These are phyloP conservation scores for Sebastes cheni DNA, from an alignment of 2,797 vertebrate species.

Conservation along the genomic window DNA sequence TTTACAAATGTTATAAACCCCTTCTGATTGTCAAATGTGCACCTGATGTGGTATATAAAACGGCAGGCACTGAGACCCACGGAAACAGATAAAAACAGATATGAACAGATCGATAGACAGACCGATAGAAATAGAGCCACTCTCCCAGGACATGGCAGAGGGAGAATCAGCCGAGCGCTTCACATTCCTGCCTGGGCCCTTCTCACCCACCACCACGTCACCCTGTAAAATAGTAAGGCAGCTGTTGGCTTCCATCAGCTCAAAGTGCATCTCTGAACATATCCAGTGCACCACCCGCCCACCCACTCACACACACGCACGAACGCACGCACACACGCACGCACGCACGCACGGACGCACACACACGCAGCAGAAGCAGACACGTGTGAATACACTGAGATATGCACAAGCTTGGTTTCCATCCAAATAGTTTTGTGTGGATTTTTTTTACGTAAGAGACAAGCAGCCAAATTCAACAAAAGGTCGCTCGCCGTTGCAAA, in stretches of 20 bases:
- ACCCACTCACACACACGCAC: not conserved
- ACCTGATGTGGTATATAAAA: slow-evolving; percentile 14
- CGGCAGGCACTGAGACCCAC: slow-evolving; percentile 82
- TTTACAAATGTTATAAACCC: not conserved
- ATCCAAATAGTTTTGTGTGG: slow-evolving; percentile 2
- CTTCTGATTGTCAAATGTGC: slow-evolving; percentile 12
- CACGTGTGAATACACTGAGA: slow-evolving; percentile 6
- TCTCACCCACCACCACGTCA: slow-evolving; percentile 91
- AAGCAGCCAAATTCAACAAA: not conserved
- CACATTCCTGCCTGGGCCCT: slow-evolving; percentile 85
- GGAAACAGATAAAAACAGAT: slow-evolving; percentile 72
- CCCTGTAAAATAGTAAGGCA: slow-evolving; percentile 95
- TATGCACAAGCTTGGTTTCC: slow-evolving; percentile 6
- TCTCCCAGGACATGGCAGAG: slow-evolving; percentile 42
- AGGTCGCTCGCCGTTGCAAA: not conserved
- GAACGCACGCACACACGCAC: slow-evolving; percentile 1
- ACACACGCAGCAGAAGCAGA: not conserved
- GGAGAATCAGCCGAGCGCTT: slow-evolving; percentile 68
- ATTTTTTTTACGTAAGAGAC: slow-evolving; percentile 2
- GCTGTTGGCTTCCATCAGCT: slow-evolving; percentile 95
- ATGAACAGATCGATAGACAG: slow-evolving; percentile 40
- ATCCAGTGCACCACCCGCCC: slow-evolving; percentile 83
- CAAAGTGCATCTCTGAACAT: slow-evolving; percentile 90
- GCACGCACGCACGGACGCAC: slow-evolving; percentile 1
- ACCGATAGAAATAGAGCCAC: slow-evolving; percentile 51